Conservation (phyloP, 35 echinoderm and acorn worm species). For the Apostichopus japonicus region DNA sequence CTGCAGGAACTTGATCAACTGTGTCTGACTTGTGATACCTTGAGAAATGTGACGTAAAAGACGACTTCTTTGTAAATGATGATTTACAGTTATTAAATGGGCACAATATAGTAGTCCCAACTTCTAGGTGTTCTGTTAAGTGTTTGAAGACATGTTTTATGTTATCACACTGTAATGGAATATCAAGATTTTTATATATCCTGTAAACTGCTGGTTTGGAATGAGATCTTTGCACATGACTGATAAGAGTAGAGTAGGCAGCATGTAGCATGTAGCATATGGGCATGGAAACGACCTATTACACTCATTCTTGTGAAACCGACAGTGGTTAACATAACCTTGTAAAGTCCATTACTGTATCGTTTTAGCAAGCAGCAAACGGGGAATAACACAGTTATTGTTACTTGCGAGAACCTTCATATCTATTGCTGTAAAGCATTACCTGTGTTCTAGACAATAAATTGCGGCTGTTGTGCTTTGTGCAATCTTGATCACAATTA, state of each 20-base stretch:
- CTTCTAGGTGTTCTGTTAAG: conserved; percentile 55
- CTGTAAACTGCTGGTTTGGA: not conserved
- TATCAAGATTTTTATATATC: conserved; percentile 23
- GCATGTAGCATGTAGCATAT: not conserved
- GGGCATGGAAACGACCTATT: conserved; percentile 66
- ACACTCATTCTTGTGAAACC: conserved; percentile 56
- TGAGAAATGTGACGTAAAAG: conserved; percentile 62
- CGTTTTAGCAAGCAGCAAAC: too few species aligned
- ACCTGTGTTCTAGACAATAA: too few species aligned
- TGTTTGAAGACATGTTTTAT: conserved; percentile 26
- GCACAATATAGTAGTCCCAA: conserved; percentile 24
- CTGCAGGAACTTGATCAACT: not conserved
- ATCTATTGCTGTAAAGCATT: too few species aligned
- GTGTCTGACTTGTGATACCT: conserved; percentile 40
- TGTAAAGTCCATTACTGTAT: not conserved
- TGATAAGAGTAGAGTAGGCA: conserved; percentile 17
- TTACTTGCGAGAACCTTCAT: too few species aligned
- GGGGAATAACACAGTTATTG: too few species aligned
- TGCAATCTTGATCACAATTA: too few species aligned
- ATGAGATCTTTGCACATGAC: conserved; percentile 52
- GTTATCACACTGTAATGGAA: conserved; percentile 35
- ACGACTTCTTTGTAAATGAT: conserved; percentile 44
- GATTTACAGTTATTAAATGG: conserved; percentile 37
- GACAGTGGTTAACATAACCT: conserved; percentile 58
- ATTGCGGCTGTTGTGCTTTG: too few species aligned